A percentile compares a stretch with the other conserved stretches of the same genome.
These are phyloP conservation scores for Paramisgurnus dabryanus DNA, from an alignment of 2,113 vertebrate species.

Conservation along the genomic window DNA sequence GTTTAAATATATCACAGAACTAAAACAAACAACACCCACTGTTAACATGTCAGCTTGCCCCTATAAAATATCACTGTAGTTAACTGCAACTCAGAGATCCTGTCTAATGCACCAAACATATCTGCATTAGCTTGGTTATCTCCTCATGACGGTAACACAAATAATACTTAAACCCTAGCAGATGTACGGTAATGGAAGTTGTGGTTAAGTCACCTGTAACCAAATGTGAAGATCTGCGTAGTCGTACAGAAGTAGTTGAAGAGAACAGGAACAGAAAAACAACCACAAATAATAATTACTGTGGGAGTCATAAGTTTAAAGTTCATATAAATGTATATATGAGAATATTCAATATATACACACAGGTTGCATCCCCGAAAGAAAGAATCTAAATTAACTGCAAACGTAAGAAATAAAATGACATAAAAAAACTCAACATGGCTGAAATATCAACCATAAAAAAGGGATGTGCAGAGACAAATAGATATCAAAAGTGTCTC, in stretches of 20 bases:
- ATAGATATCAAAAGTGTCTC: neutral
- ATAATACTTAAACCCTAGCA: neutral
- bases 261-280: neutral
- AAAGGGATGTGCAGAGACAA: neutral
- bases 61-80: neutral
- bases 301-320: slow-evolving; percentile 1
- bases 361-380: neutral
- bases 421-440: neutral
- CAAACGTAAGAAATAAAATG: neutral
- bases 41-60: neutral
- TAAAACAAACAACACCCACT: neutral
- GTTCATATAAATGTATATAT: slow-evolving; percentile 15
- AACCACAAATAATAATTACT: slow-evolving; percentile 5
- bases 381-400: neutral
- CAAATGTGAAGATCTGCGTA: neutral
- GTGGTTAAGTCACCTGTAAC: neutral
- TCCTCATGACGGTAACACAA: neutral
- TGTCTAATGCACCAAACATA: neutral
- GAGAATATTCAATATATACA: neutral
- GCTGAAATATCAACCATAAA: slow-evolving; percentile 7
- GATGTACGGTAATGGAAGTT: neutral
- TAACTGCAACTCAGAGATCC: neutral
- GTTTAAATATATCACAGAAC: slow-evolving; percentile 19
- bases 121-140: neutral
- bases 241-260: neutral